phyloP scores from a whole-genome alignment of 2,797 vertebrate species.

The Gymnothorax javanicus region DNA sequence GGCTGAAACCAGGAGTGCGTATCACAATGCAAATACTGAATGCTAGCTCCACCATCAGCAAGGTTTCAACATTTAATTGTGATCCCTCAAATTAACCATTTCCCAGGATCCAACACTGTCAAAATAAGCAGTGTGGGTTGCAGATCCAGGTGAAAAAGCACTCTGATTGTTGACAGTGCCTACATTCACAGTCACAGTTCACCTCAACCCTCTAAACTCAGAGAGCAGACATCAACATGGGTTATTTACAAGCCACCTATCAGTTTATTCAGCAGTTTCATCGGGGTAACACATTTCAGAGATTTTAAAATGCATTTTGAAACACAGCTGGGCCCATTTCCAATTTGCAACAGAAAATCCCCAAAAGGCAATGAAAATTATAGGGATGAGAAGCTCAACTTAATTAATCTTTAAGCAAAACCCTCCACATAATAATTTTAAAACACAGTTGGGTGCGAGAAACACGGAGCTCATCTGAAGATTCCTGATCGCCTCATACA shows the following conservation, averaged over 20 bases:
- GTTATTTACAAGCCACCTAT: background rate
- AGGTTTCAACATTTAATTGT: no score
- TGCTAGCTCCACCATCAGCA: no score
- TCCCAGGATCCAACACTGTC: no score
- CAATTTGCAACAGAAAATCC: background rate
- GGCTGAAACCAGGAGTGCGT: no score
- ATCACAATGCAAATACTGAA: no score
- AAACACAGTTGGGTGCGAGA: background rate
- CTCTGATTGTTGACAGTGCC: background rate
- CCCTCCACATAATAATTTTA: background rate
- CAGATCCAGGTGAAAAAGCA: background rate
- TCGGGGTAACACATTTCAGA: background rate
- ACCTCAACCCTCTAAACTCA: background rate
- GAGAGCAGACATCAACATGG: background rate
- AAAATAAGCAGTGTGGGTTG: background rate
- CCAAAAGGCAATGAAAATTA: constrained; percentile 4
- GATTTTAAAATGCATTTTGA: background rate
- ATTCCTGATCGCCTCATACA: background rate
- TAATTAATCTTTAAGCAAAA: background rate
- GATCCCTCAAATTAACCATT: background rate
- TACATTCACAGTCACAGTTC: background rate
- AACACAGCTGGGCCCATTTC: background rate
- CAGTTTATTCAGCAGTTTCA: background rate
- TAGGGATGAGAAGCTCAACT: constrained; percentile 10
- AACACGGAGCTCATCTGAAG: background rate